Evolutionary conservation across 2,113 vertebrate species (phyloP), one percentile per base, ranked within the genome.

Genomic region (Archilochus colubris): DNA sequence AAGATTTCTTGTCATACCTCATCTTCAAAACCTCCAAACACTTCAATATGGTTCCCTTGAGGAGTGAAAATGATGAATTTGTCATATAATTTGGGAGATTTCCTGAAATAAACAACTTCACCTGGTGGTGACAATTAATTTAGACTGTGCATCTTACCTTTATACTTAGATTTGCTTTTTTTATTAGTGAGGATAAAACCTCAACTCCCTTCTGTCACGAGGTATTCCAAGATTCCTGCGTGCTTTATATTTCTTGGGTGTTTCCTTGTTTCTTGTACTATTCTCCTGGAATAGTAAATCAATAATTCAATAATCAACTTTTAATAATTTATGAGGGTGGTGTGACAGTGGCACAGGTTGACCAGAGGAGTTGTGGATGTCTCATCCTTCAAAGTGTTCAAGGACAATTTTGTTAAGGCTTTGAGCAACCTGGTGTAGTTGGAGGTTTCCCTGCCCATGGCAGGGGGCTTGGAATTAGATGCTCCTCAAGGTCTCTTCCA

Each of bases 71-170:
- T 2, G 9, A 9, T 9, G 4, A 68, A 24, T 80, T 61, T 27
- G 14, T 9, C 0, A 0, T 24, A 75, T 3, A 36, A 0, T 75
- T 59, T 43, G 40, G 17, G 11, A 15, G 0, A 12, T 82, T 70
- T 85, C 23, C 31, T 68, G 48, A 51, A 82, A 76, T 58, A 73
- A 36, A 3, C 2, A 43, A 8, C 44, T 76, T 57, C 17, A 12
- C 1, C 44, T 44, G 10, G 7, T 76, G 38, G 12, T 73, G 19
- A 73, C 76, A 20, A 27, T 82, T 25, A 38, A 33, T 79, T 82
- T 78, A n/a, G 44, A 25, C 14, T 67, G 10, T 36, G 21, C 0
- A 3, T 43, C 30, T 92, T 83, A 3, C 27, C 46, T 77, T 86
- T 44, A 12, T 43, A 31, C 6, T 64, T 51, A 31, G 8, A 46